Evolutionary conservation across 2,888 invertebrate genomes (phyloP).

Genomic region (Tridacna gigas): DNA sequence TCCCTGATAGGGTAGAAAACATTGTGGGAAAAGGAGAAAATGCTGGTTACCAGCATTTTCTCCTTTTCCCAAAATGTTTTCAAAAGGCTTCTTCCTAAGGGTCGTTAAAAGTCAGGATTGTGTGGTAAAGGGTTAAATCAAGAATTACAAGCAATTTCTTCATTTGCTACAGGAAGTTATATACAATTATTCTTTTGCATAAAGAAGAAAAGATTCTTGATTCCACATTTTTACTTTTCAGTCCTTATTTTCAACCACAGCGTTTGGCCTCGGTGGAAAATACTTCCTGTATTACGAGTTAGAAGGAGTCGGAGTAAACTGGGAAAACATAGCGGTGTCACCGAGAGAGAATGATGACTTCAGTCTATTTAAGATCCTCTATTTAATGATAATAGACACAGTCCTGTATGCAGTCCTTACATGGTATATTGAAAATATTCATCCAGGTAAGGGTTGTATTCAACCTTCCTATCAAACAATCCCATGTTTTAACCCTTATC

Average conservation of each 20-base stretch:
- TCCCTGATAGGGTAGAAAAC: too few species aligned
- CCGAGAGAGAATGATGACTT: slow-evolving; percentile 82
- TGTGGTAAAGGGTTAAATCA: too few species aligned
- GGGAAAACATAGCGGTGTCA: slow-evolving; percentile 78
- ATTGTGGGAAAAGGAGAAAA: not conserved
- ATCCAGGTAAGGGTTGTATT: slow-evolving; percentile 75
- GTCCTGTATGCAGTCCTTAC: slow-evolving; percentile 81
- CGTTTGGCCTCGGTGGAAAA: slow-evolving; percentile 86
- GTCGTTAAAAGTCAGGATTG: not conserved
- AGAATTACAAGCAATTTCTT: too few species aligned
- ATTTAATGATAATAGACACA: slow-evolving; percentile 83
- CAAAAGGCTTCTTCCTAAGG: not conserved
- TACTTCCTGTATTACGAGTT: slow-evolving; percentile 86
- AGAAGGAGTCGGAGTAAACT: slow-evolving; percentile 83
- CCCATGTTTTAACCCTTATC: too few species aligned
- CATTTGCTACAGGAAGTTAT: too few species aligned
- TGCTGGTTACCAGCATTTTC: not conserved
- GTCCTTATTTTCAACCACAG: slow-evolving; percentile 85
- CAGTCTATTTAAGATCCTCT: slow-evolving; percentile 77
- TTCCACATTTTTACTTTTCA: slow-evolving; percentile 59
- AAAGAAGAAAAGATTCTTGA: too few species aligned
- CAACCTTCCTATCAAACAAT: too few species aligned
- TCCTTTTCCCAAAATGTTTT: not conserved
- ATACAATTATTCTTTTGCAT: too few species aligned
- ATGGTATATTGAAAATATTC: slow-evolving; percentile 84